A percentile compares a stretch with the other conserved stretches of the same genome.
These are phyloP conservation scores for Oncorhynchus mykiss DNA, from an alignment of 2,113 vertebrate species.

Conservation along the genomic window DNA sequence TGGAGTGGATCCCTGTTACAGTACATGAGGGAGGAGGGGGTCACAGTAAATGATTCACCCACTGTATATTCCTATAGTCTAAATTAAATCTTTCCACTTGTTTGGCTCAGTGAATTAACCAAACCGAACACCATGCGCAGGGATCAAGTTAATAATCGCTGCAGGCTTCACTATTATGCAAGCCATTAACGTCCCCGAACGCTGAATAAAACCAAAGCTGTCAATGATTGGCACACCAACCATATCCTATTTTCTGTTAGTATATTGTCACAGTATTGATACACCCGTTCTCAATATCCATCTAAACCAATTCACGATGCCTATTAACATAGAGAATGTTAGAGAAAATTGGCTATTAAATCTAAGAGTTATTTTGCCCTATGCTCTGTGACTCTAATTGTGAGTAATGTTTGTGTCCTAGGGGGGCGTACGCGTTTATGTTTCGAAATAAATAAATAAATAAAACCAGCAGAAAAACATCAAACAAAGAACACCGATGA, in stretches of 20 bases:
- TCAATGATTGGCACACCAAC: too few relatives aligned
- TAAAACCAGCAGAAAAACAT: not conserved
- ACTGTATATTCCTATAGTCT: not conserved
- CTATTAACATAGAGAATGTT: not conserved
- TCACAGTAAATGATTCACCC: not conserved
- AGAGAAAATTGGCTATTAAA: not conserved
- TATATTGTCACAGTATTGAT: not conserved
- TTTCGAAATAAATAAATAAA: not conserved
- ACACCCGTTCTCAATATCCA: not conserved
- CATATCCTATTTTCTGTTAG: not conserved
- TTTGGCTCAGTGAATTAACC: slow-evolving; percentile 25
- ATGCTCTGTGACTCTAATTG: not conserved
- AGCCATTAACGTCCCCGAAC: not conserved
- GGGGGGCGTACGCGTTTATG: not conserved
- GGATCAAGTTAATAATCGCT: not conserved
- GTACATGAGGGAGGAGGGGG: not conserved
- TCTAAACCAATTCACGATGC: not conserved
- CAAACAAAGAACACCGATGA: not conserved
- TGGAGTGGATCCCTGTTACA: too few relatives aligned
- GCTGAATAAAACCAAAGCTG: not conserved
- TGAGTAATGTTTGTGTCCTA: not conserved
- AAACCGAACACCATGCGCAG: not conserved
- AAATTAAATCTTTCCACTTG: slow-evolving; percentile 18
- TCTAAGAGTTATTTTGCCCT: not conserved
- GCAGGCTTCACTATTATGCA: not conserved